phyloP scores from a whole-genome alignment of 2,888 invertebrate species.

The Papilio gigon region DNA sequence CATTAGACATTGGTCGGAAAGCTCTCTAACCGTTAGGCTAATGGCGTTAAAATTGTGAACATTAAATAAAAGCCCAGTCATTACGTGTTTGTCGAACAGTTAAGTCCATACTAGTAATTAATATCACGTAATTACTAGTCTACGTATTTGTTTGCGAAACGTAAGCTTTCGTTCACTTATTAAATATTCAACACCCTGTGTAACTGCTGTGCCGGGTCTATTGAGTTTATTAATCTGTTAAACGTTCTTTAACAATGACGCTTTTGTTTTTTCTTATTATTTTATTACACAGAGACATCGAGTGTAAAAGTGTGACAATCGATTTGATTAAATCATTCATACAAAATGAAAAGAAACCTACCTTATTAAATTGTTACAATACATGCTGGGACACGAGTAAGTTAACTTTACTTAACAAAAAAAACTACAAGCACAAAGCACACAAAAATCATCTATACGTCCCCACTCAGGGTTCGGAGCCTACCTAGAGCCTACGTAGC shows the following conservation, averaged over 20 bases:
- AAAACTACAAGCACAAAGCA: too few relatives aligned
- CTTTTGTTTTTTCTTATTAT: slow-evolving; percentile 8
- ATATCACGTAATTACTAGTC: slow-evolving; percentile 28
- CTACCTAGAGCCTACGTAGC: too few relatives aligned
- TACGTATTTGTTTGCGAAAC: slow-evolving; percentile 25
- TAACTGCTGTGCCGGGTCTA: not conserved
- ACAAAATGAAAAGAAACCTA: slow-evolving; percentile 60
- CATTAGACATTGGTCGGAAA: too few relatives aligned
- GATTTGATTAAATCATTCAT: slow-evolving; percentile 58
- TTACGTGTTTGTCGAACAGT: slow-evolving; percentile 22
- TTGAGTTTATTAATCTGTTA: not conserved
- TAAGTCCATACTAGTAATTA: slow-evolving; percentile 21
- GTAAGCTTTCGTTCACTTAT: slow-evolving; percentile 32
- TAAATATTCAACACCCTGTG: slow-evolving; percentile 8
- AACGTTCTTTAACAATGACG: slow-evolving; percentile 6
- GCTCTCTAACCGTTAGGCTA: too few relatives aligned
- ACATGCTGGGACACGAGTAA: slow-evolving; percentile 63
- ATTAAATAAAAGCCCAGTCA: slow-evolving; percentile 10
- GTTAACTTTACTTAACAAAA: slow-evolving; percentile 46
- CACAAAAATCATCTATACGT: too few relatives aligned
- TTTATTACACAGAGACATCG: not conserved
- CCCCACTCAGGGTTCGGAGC: too few relatives aligned
- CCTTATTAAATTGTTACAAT: slow-evolving; percentile 53
- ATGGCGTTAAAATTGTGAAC: slow-evolving; percentile 4
- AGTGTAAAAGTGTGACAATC: slow-evolving; percentile 35